phyloP scores from a whole-genome alignment of 2,888 invertebrate species.

The Trissolcus brochymenae region DNA sequence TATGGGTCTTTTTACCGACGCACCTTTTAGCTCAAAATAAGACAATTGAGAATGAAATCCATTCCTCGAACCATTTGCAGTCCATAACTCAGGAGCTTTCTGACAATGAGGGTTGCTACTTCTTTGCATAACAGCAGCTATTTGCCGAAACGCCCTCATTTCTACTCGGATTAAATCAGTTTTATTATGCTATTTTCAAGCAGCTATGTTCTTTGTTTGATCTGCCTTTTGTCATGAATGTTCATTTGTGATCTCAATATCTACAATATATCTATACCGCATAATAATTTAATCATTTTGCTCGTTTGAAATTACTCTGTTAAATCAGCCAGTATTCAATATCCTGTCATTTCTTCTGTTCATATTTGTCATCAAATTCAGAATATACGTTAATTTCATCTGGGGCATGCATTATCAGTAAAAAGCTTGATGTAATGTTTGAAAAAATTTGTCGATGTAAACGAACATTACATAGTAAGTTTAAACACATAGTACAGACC shows the following conservation, averaged over 20 bases:
- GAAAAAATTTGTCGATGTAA: neutral
- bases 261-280: neutral
- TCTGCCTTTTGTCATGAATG: constrained; percentile 18
- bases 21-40: constrained; percentile 42
- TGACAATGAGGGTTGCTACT: constrained; percentile 30
- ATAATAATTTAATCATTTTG: neutral
- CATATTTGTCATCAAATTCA: too few species aligned
- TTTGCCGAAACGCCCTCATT: constrained; percentile 46
- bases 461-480: neutral
- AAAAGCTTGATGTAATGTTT: neutral
- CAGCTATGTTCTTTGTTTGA: constrained; percentile 37
- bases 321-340: neutral
- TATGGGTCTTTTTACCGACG: constrained; percentile 28
- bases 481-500: neutral
- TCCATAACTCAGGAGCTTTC: constrained; percentile 40
- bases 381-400: neutral
- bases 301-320: neutral
- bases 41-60: constrained; percentile 43
- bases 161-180: constrained; percentile 40
- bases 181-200: constrained; percentile 34
- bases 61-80: constrained; percentile 40
- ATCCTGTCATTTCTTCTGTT: too few species aligned
- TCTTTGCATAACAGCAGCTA: constrained; percentile 49
- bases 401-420: neutral
- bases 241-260: constrained; percentile 19